Conservation (phyloP, 2,797 vertebrate genomes). For the Tenualosa thibaudeaui region DNA sequence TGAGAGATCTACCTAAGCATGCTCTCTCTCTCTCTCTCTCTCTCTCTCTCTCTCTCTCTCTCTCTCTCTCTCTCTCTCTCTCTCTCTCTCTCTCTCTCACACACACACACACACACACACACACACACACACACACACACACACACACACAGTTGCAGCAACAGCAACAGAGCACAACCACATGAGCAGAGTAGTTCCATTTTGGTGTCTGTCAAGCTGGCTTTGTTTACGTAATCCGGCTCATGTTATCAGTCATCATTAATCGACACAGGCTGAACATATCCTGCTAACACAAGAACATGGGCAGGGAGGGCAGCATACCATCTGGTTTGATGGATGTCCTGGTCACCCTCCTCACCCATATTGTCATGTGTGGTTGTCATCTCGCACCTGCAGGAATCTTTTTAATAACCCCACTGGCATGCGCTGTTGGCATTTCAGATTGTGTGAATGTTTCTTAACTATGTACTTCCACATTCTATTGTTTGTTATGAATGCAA, state of each 20-base stretch:
- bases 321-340: background rate
- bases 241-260: background rate
- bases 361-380: background rate
- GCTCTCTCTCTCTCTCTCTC: background rate
- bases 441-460: background rate
- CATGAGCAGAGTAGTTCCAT: background rate
- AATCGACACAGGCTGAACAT: background rate
- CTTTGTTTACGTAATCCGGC: background rate
- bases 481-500: background rate
- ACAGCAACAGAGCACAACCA: background rate
- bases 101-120: background rate
- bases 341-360: background rate
- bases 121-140: background rate
- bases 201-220: background rate
- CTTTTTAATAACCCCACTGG: background rate
- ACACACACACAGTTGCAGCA: background rate
- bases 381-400: slow-evolving; percentile 4
- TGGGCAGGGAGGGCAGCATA: background rate
- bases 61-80: background rate
- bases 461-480: slow-evolving; percentile 4
- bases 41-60: background rate
- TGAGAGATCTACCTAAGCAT: background rate
- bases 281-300: background rate
- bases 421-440: background rate
- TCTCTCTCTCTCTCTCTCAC: background rate